These are phyloP conservation scores for Parazoanthus swiftii DNA, from an alignment of 92 coral and sea anemone species.

Conservation along the genomic window DNA sequence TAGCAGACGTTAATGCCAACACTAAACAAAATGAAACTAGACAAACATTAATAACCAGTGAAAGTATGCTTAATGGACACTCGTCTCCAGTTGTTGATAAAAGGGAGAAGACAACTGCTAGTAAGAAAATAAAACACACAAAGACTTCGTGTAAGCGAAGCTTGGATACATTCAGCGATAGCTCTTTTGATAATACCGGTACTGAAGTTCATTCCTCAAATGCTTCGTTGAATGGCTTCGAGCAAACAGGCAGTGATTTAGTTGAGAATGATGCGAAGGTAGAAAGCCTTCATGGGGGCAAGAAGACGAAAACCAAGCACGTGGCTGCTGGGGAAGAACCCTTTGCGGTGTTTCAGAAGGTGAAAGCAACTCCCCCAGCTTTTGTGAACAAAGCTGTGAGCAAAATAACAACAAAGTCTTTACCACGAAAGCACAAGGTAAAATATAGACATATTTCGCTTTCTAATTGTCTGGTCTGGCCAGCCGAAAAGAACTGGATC, in stretches of 20 bases:
- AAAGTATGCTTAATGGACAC: not conserved
- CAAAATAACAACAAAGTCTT: constrained; percentile 53
- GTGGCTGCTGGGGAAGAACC: constrained; percentile 22
- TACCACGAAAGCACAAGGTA: not conserved
- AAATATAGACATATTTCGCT: no score
- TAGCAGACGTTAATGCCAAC: not conserved
- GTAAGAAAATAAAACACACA: constrained; percentile 10
- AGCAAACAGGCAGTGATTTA: constrained; percentile 43
- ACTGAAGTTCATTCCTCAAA: not conserved
- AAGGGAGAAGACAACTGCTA: not conserved
- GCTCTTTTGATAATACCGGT: not conserved
- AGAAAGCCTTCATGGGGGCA: not conserved
- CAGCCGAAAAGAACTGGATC: no score
- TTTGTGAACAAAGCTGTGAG: constrained; percentile 58
- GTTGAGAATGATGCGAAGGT: not conserved
- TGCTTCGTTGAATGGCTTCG: not conserved
- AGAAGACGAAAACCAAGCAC: constrained; percentile 11
- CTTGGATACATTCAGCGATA: not conserved
- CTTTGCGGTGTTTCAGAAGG: constrained; percentile 24
- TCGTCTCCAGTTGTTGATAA: not conserved
- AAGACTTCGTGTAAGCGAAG: not conserved
- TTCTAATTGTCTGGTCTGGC: no score
- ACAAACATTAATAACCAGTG: not conserved
- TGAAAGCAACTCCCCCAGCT: constrained; percentile 64
- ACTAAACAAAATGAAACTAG: not conserved